Conservation (phyloP, 1,140 invertebrate species). For the Tetraneura akinire region DNA sequence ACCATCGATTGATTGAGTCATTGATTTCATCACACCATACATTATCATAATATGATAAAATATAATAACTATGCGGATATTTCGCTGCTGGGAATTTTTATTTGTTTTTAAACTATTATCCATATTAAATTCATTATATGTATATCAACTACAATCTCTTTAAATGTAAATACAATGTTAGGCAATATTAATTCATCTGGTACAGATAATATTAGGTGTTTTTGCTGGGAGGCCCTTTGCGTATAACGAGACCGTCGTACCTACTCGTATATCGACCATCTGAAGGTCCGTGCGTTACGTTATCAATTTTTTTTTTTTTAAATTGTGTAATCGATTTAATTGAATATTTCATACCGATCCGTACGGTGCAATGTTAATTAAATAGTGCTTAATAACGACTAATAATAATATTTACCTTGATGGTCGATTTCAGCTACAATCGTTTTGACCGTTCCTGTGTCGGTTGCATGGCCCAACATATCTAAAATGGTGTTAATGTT, state of each 20-base stretch:
- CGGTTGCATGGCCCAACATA: constrained; percentile 74
- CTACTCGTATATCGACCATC: not conserved
- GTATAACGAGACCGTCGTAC: not conserved
- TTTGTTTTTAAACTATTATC: no score
- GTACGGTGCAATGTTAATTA: no score
- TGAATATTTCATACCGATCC: not conserved
- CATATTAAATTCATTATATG: no score
- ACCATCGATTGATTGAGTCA: not conserved
- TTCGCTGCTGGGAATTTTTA: no score
- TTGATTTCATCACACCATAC: not conserved
- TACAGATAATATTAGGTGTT: not conserved
- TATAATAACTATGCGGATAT: not conserved
- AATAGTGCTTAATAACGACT: no score
- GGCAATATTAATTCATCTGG: not conserved
- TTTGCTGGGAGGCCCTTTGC: constrained; percentile 10
- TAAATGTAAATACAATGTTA: not conserved
- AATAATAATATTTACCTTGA: no score
- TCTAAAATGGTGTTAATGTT: constrained; percentile 77
- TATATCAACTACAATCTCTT: no score
- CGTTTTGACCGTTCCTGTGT: constrained; percentile 68
- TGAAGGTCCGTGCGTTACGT: not conserved
- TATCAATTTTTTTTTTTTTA: not conserved
- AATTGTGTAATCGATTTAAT: constrained; percentile 2
- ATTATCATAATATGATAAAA: not conserved
- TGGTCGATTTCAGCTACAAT: constrained; percentile 70